Conservation (phyloP, 2,888 invertebrate species). For the Mechanitis messenoides region DNA sequence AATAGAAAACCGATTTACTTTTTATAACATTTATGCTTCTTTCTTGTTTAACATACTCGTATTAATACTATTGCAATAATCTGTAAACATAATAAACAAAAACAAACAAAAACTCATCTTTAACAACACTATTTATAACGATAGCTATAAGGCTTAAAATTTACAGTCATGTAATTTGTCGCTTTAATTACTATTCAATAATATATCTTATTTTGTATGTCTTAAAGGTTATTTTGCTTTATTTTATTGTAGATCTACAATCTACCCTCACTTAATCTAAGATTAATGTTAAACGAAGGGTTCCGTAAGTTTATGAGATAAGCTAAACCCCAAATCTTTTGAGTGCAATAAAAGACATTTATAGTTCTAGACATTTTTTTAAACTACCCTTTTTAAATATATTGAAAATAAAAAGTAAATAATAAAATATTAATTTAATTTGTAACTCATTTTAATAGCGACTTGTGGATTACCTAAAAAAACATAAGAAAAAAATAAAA, state of each 20-base stretch:
- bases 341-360: slow-evolving; percentile 5
- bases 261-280: slow-evolving; percentile 23
- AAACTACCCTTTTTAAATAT: not conserved
- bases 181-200: slow-evolving; percentile 7
- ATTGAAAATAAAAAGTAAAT: no score
- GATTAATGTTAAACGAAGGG: slow-evolving; percentile 27
- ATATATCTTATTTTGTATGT: slow-evolving; percentile 2
- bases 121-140: slow-evolving; percentile 1
- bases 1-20: no score
- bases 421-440: no score
- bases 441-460: no score
- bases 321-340: slow-evolving; percentile 17
- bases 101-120: slow-evolving; percentile 3
- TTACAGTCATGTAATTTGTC: slow-evolving; percentile 8
- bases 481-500: no score
- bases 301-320: slow-evolving; percentile 24
- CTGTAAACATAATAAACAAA: no score
- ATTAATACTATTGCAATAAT: no score
- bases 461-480: no score
- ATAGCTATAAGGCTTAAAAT: not conserved
- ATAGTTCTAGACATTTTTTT: not conserved
- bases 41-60: no score
- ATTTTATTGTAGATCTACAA: slow-evolving; percentile 12
- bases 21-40: no score
- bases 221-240: slow-evolving; percentile 15